Conservation (phyloP, 1,140 invertebrate genomes). For the Diorhabda sublineata region DNA sequence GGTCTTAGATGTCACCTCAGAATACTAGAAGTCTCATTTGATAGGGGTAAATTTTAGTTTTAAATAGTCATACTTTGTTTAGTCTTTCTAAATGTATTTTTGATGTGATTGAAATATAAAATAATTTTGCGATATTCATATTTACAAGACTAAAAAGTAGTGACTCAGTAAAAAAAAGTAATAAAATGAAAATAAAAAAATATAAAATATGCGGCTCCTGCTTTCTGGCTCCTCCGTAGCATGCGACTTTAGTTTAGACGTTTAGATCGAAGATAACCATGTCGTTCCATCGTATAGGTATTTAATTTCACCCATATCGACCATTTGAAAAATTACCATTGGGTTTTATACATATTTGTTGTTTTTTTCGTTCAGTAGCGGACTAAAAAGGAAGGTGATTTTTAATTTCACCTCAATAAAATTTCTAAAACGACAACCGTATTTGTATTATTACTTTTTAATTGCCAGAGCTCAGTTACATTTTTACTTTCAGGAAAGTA, state of each 20-base stretch:
- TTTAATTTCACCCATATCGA: constrained; percentile 2
- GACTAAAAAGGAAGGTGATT: neutral
- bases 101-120: too few relatives aligned
- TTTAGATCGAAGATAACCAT: neutral
- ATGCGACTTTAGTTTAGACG: constrained; percentile 1
- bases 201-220: constrained; percentile 2
- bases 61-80: too few relatives aligned
- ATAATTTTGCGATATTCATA: too few relatives aligned
- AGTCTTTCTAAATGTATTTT: too few relatives aligned
- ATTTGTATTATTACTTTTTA: too few relatives aligned
- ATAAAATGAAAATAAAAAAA: neutral
- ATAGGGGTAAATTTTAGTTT: too few relatives aligned
- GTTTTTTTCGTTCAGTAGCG: neutral
- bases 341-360: neutral
- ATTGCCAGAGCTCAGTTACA: too few relatives aligned
- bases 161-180: neutral
- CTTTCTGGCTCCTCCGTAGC: neutral
- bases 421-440: too few relatives aligned
- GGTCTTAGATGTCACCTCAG: too few relatives aligned
- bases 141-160: too few relatives aligned
- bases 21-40: too few relatives aligned
- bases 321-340: constrained; percentile 2
- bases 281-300: constrained; percentile 1
- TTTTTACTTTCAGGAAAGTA: too few relatives aligned
- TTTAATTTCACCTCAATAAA: neutral